Percentiles rank a stretch among this genome's conserved stretches.
Conservation (phyloP, 2,797 vertebrate genomes). For the Aphelocoma californica region DNA sequence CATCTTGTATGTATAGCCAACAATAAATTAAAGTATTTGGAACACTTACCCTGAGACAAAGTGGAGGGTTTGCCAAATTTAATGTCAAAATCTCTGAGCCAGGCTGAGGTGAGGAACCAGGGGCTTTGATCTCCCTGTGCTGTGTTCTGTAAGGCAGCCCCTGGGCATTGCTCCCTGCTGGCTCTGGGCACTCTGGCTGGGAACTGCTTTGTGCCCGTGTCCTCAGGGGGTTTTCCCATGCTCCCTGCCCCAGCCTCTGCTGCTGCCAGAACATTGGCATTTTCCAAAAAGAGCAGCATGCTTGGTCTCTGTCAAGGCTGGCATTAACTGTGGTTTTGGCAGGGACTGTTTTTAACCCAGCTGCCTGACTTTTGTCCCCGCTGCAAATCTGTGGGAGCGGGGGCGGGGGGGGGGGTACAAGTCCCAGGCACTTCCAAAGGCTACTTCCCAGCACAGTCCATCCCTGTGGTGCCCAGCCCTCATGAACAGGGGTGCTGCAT, state of each 20-base stretch:
- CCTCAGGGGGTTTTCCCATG: neutral
- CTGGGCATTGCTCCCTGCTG: neutral
- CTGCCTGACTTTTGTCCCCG: neutral
- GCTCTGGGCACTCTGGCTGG: neutral
- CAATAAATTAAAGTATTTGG: neutral
- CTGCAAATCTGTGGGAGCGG: neutral
- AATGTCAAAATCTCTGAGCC: neutral
- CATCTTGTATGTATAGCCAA: neutral
- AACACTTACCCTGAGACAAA: neutral
- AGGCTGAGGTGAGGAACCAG: neutral
- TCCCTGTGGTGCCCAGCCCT: neutral
- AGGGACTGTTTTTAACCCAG: neutral
- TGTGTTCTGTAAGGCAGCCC: neutral
- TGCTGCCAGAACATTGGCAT: neutral
- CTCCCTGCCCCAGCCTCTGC: neutral
- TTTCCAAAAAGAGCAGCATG: neutral
- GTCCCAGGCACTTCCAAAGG: neutral
- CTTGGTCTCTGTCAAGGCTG: neutral
- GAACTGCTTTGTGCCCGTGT: rapidly evolving
- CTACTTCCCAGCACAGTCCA: neutral
- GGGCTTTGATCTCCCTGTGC: neutral
- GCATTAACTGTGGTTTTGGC: neutral
- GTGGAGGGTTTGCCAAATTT: neutral
- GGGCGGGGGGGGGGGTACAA: rapidly evolving
- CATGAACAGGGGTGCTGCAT: rapidly evolving